Percentiles rank a stretch among this genome's conserved stretches.
These are phyloP conservation scores for Pycnonotus jocosus DNA, from an alignment of 2,113 vertebrate genomes.

Conservation along the genomic window DNA sequence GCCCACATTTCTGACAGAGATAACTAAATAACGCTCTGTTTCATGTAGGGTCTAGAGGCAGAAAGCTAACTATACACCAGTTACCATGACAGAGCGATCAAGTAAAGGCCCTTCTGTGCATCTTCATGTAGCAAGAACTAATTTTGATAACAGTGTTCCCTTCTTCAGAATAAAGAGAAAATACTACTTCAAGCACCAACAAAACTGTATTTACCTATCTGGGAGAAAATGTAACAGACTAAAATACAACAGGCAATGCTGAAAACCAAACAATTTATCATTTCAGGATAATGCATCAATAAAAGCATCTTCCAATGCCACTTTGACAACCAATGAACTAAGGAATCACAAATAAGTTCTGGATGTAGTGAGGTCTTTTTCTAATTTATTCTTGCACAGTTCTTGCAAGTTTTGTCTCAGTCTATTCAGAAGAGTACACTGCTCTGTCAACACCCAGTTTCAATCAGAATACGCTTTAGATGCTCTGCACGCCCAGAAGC, in stretches of 20 bases:
- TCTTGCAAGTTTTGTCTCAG: background rate
- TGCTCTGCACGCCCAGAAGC: background rate
- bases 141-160: background rate
- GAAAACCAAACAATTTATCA: background rate
- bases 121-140: background rate
- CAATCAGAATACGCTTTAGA: background rate
- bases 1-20: background rate
- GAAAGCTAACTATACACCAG: background rate
- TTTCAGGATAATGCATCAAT: background rate
- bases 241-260: background rate
- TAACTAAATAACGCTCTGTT: background rate
- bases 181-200: background rate
- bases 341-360: background rate
- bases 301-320: background rate
- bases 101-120: background rate
- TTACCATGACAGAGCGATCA: fast-evolving
- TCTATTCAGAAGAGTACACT: background rate
- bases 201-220: background rate
- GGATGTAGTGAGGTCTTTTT: background rate
- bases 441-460: background rate
- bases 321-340: background rate
- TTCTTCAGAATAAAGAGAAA: background rate
- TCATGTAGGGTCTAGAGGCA: background rate
- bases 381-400: background rate
- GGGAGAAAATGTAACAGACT: background rate